Conservation (phyloP, 2,113 vertebrate species). For the Hiodon tergisus region DNA sequence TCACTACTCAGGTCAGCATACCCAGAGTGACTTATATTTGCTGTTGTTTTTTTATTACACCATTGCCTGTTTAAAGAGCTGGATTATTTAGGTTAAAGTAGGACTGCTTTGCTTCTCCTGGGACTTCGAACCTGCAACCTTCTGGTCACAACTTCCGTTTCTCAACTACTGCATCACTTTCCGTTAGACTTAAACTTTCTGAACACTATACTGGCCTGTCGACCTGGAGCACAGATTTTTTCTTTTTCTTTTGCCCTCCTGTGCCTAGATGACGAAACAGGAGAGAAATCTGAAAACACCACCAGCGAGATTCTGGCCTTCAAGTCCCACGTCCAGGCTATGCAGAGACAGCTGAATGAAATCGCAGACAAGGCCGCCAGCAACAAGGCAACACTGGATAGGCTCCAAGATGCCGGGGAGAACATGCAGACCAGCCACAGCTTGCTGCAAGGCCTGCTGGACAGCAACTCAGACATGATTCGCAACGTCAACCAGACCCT, state of each 20-base stretch:
- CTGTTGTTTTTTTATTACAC: too few relatives aligned
- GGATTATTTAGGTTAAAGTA: too few relatives aligned
- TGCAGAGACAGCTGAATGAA: constrained; percentile 79
- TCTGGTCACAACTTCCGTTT: too few relatives aligned
- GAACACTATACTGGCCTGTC: too few relatives aligned
- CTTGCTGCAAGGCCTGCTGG: constrained; percentile 76
- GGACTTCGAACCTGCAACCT: too few relatives aligned
- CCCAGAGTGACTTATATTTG: too few relatives aligned
- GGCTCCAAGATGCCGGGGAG: constrained; percentile 74
- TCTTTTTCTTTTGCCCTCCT: constrained; percentile 24
- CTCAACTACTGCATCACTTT: too few relatives aligned
- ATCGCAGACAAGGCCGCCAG: constrained; percentile 77
- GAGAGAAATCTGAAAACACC: constrained; percentile 80
- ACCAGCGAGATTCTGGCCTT: constrained; percentile 86
- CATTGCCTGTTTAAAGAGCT: too few relatives aligned
- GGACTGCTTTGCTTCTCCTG: too few relatives aligned
- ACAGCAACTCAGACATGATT: constrained; percentile 76
- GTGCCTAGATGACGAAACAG: constrained; percentile 76
- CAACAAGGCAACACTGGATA: constrained; percentile 80
- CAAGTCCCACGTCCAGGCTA: constrained; percentile 74
- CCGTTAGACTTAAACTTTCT: too few relatives aligned
- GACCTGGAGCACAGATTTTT: background rate
- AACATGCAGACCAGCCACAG: constrained; percentile 73
- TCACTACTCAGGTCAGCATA: too few relatives aligned
- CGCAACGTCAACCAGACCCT: constrained; percentile 81